Evolutionary conservation across 2,797 vertebrate species (phyloP).

Genomic region (Sorex maritimensis): DNA sequence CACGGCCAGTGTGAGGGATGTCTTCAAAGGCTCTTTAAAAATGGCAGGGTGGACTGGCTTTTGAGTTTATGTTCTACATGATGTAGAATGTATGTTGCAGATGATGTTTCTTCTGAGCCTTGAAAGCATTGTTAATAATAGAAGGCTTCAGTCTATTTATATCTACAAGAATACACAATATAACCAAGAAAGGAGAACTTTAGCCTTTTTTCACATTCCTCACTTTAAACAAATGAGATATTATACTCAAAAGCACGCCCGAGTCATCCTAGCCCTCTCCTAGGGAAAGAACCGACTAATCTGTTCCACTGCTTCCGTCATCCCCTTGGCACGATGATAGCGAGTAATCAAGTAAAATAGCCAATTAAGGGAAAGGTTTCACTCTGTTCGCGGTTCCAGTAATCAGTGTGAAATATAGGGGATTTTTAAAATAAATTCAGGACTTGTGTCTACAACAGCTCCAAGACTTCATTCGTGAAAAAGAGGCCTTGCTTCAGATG

Average conservation of each 20-base stretch:
- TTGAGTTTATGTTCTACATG: constrained; percentile 43
- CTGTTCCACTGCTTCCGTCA: neutral
- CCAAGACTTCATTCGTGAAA: constrained; percentile 2
- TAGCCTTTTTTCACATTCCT: neutral
- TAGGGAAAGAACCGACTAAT: neutral
- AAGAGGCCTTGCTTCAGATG: neutral
- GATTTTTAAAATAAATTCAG: constrained; percentile 38
- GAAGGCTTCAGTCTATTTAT: constrained; percentile 16
- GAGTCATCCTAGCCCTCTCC: neutral
- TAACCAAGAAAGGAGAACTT: constrained; percentile 2
- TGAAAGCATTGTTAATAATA: constrained; percentile 44
- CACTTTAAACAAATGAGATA: constrained; percentile 46
- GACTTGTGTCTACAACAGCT: constrained; percentile 38
- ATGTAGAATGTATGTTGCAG: neutral
- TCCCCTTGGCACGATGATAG: constrained; percentile 27
- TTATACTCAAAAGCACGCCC: constrained; percentile 28
- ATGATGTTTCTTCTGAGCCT: constrained; percentile 39
- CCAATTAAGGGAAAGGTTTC: neutral
- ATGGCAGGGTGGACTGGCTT: constrained; percentile 44
- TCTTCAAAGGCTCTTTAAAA: constrained; percentile 67
- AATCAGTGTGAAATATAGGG: neutral
- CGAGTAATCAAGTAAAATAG: neutral
- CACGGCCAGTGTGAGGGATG: constrained; percentile 33
- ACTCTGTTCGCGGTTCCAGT: neutral
- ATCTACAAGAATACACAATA: neutral